A percentile compares a stretch with the other conserved stretches of the same genome.
phyloP scores from a whole-genome alignment of 1,140 invertebrate genomes.

The Meloidogyne floridensis region DNA sequence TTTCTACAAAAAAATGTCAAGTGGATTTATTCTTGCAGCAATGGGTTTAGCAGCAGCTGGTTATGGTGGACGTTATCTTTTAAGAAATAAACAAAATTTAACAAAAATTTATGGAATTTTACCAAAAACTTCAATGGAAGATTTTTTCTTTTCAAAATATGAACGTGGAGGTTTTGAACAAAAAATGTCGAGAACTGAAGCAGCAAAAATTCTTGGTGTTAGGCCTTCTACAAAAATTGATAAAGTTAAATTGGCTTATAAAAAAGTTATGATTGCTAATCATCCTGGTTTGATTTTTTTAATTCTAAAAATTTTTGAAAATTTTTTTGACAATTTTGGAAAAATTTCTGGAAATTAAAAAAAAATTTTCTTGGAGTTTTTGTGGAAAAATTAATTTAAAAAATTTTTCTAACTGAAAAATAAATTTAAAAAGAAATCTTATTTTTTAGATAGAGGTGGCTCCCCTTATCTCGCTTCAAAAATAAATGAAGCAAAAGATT shows the following conservation, averaged over 20 bases:
- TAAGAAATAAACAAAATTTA: slow-evolving; percentile 60
- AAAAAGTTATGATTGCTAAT: slow-evolving; percentile 91
- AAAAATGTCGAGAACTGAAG: slow-evolving; percentile 92
- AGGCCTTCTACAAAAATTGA: slow-evolving; percentile 64
- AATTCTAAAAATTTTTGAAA: background rate
- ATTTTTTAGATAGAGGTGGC: slow-evolving; percentile 73
- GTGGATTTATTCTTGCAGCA: slow-evolving; percentile 75
- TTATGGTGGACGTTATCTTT: slow-evolving; percentile 79
- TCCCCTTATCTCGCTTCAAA: slow-evolving; percentile 94
- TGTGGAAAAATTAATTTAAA: too few species aligned
- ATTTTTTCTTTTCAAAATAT: slow-evolving; percentile 73
- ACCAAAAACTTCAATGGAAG: slow-evolving; percentile 74
- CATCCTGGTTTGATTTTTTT: slow-evolving; percentile 81
- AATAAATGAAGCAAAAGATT: slow-evolving; percentile 97
- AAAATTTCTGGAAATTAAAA: too few species aligned
- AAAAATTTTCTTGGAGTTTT: too few species aligned
- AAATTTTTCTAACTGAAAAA: too few species aligned
- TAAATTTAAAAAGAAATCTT: too few species aligned
- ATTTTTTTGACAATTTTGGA: background rate
- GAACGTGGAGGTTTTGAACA: slow-evolving; percentile 95
- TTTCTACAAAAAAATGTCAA: slow-evolving; percentile 26
- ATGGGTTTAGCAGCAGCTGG: slow-evolving; percentile 82
- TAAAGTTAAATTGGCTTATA: slow-evolving; percentile 81
- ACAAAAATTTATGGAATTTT: slow-evolving; percentile 1
- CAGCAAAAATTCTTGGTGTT: slow-evolving; percentile 83